Conservation (phyloP, 2,113 vertebrate species). For the Psilopogon haemacephalus region DNA sequence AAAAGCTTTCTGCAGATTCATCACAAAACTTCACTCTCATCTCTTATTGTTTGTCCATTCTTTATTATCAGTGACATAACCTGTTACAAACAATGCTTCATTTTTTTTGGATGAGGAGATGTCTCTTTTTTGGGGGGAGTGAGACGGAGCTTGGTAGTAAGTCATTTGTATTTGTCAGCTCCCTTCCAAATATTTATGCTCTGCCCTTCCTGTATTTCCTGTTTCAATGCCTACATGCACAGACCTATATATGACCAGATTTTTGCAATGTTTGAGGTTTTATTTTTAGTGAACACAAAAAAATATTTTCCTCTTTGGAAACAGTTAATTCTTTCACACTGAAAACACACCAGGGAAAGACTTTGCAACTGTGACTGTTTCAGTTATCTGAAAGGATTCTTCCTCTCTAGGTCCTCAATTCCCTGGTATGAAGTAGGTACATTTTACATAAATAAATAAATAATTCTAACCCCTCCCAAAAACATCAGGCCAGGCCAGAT, state of each 20-base stretch:
- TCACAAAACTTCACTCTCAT: not conserved
- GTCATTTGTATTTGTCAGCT: not conserved
- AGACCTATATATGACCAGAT: not conserved
- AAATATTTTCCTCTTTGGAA: not conserved
- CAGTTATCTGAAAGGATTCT: not conserved
- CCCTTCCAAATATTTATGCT: not conserved
- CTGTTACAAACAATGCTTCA: not conserved
- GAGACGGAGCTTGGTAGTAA: not conserved
- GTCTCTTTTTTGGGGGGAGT: not conserved
- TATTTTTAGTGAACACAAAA: not conserved
- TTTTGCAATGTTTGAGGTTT: not conserved
- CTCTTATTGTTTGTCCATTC: not conserved
- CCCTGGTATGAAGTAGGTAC: not conserved
- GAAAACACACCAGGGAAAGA: not conserved
- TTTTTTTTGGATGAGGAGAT: not conserved
- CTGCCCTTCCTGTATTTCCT: not conserved
- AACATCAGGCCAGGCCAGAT: not conserved
- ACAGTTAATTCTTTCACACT: not conserved
- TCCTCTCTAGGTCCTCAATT: not conserved
- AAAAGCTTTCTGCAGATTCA: not conserved
- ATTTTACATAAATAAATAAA: not conserved
- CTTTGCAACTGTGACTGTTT: not conserved
- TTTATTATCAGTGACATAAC: not conserved
- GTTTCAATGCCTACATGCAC: rapidly evolving
- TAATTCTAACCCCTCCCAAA: not conserved